Evolutionary conservation across 2,888 invertebrate genomes (phyloP).

Genomic region (Dromius quadrimaculatus): DNA sequence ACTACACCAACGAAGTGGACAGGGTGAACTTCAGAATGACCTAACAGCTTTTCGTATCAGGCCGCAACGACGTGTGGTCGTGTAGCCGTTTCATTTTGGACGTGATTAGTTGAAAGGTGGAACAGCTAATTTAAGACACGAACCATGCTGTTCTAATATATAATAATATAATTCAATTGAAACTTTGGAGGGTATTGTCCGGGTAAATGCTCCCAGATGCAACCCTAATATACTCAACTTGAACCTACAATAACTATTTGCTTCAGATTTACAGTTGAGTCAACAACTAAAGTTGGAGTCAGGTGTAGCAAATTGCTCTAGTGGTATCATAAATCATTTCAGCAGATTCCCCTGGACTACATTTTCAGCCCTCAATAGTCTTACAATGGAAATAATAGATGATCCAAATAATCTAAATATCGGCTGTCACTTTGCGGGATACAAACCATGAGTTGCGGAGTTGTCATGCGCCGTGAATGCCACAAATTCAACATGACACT

Average conservation of each 20-base stretch:
- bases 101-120: constrained; percentile 42
- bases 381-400: too few relatives aligned
- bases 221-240: neutral
- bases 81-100: constrained; percentile 42
- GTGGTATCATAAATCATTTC: too few relatives aligned
- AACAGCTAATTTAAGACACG: constrained; percentile 22
- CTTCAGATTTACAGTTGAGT: constrained; percentile 19
- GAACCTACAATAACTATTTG: neutral
- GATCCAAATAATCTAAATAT: too few relatives aligned
- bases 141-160: constrained; percentile 10
- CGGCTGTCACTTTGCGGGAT: neutral
- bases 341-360: too few relatives aligned
- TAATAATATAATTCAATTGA: constrained; percentile 18
- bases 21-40: constrained; percentile 43
- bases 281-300: constrained; percentile 8
- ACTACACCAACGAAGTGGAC: constrained; percentile 19
- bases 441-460: neutral
- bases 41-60: constrained; percentile 38
- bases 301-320: neutral
- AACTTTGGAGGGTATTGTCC: constrained; percentile 23
- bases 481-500: constrained; percentile 51
- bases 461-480: neutral
- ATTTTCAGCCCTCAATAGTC: too few relatives aligned
- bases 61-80: constrained; percentile 28
- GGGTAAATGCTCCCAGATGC: constrained; percentile 23